phyloP scores from a whole-genome alignment of 1,140 invertebrate species.

The Drosophila ohnishii region DNA sequence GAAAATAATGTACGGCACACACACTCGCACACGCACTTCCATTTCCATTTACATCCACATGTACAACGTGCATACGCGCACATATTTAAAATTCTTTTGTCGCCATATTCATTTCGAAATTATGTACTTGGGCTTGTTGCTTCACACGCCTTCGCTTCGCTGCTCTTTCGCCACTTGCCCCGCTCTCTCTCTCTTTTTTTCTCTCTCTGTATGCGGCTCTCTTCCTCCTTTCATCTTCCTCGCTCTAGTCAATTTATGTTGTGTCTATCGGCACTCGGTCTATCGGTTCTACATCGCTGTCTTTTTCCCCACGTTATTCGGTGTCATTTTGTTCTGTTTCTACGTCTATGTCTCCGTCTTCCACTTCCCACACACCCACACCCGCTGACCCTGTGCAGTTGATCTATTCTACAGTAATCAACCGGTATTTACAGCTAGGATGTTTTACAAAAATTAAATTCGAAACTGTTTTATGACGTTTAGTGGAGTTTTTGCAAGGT shows the following conservation, averaged over 20 bases:
- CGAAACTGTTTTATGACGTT: neutral
- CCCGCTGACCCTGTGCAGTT: slow-evolving; percentile 62
- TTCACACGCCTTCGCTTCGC: slow-evolving; percentile 64
- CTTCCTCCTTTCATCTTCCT: slow-evolving; percentile 1
- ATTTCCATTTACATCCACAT: slow-evolving; percentile 22
- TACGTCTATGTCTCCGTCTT: slow-evolving; percentile 1
- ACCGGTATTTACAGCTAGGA: neutral
- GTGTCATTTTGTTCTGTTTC: slow-evolving; percentile 21
- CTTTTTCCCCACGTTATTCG: slow-evolving; percentile 1
- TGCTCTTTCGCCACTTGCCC: slow-evolving; percentile 34
- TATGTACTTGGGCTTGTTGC: slow-evolving; percentile 73
- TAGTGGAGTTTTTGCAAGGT: neutral
- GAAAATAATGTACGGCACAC: slow-evolving; percentile 45
- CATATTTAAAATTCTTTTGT: slow-evolving; percentile 80
- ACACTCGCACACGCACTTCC: slow-evolving; percentile 1
- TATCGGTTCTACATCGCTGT: slow-evolving; percentile 21
- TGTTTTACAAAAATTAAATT: neutral
- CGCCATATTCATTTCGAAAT: slow-evolving; percentile 78
- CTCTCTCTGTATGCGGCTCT: neutral
- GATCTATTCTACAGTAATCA: neutral
- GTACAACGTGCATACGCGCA: slow-evolving; percentile 33
- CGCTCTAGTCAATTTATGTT: slow-evolving; percentile 63
- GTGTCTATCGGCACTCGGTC: slow-evolving; percentile 34
- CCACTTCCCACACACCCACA: slow-evolving; percentile 3
- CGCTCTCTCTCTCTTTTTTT: neutral